phyloP scores from a whole-genome alignment of 1,140 invertebrate genomes.

The Pomacea maculata region DNA sequence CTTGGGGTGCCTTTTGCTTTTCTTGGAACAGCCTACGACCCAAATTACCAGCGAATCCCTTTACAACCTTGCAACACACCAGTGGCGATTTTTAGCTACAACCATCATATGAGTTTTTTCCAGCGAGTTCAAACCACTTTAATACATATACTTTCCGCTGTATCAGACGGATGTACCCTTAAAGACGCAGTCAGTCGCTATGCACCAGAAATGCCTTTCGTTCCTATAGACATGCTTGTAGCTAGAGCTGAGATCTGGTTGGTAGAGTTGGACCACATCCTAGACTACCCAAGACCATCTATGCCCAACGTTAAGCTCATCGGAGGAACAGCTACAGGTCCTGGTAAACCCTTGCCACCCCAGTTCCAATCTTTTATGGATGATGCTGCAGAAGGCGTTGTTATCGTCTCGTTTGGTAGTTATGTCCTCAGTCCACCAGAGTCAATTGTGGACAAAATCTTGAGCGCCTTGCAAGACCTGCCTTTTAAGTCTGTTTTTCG shows the following conservation, averaged over 20 bases:
- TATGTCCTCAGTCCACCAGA: slow-evolving; percentile 23
- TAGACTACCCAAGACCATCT: slow-evolving; percentile 35
- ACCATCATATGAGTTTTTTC: slow-evolving; percentile 24
- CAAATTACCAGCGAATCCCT: not conserved
- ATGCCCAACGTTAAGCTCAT: slow-evolving; percentile 38
- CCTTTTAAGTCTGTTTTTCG: slow-evolving; percentile 20
- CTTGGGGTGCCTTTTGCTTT: slow-evolving; percentile 24
- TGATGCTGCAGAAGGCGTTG: slow-evolving; percentile 31
- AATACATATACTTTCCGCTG: not conserved
- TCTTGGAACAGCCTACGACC: slow-evolving; percentile 11
- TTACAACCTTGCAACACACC: slow-evolving; percentile 7
- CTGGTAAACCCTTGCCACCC: slow-evolving; percentile 15
- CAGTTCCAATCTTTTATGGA: slow-evolving; percentile 30
- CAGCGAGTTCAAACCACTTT: slow-evolving; percentile 14
- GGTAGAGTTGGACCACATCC: slow-evolving; percentile 30
- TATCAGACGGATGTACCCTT: not conserved
- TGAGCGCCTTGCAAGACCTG: slow-evolving; percentile 20
- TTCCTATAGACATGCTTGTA: slow-evolving; percentile 6
- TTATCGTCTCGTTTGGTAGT: slow-evolving; percentile 42
- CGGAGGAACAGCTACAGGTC: slow-evolving; percentile 29
- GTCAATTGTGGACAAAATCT: slow-evolving; percentile 22
- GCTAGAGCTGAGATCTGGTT: slow-evolving; percentile 29
- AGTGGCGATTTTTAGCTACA: not conserved
- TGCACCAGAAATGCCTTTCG: slow-evolving; percentile 24
- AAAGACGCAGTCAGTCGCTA: not conserved